phyloP scores from a whole-genome alignment of 2,113 vertebrate species.

The Gasterosteus nipponicus region DNA sequence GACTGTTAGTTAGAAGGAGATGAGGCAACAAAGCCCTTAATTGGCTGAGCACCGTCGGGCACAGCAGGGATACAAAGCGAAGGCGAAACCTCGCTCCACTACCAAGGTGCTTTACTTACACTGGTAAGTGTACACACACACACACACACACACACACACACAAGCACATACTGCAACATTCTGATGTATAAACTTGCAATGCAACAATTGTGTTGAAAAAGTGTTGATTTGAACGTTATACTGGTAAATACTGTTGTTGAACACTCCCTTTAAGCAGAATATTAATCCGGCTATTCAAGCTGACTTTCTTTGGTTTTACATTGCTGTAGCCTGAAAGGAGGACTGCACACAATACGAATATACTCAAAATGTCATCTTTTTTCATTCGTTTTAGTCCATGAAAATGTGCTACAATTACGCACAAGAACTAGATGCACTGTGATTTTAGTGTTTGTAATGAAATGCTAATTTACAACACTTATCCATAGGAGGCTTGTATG shows the following conservation, averaged over 20 bases:
- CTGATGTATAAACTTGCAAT: constrained; percentile 22
- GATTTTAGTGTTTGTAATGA: too few relatives aligned
- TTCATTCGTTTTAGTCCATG: not conserved
- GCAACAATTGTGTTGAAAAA: constrained; percentile 32
- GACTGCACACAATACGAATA: not conserved
- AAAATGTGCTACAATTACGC: not conserved
- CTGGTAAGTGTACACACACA: not conserved
- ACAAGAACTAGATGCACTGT: too few relatives aligned
- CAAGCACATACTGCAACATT: not conserved
- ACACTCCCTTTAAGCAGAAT: not conserved
- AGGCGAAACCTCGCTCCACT: constrained; percentile 38
- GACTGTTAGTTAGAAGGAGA: constrained; percentile 48
- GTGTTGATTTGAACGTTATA: constrained; percentile 12
- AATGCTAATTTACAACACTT: too few relatives aligned
- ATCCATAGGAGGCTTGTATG: too few relatives aligned
- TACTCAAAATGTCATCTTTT: not conserved
- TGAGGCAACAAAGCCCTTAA: constrained; percentile 54
- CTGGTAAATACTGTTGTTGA: not conserved
- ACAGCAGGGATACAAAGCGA: constrained; percentile 40
- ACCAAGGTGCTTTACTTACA: constrained; percentile 4
- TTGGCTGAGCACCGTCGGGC: constrained; percentile 61
- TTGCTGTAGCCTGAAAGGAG: not conserved
- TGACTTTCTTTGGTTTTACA: not conserved
- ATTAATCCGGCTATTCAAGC: not conserved
- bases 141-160: constrained; percentile 2